A percentile compares a stretch with the other conserved stretches of the same genome.
phyloP scores from a whole-genome alignment of 2,888 invertebrate species.

The Phragmatobia fuliginosa region DNA sequence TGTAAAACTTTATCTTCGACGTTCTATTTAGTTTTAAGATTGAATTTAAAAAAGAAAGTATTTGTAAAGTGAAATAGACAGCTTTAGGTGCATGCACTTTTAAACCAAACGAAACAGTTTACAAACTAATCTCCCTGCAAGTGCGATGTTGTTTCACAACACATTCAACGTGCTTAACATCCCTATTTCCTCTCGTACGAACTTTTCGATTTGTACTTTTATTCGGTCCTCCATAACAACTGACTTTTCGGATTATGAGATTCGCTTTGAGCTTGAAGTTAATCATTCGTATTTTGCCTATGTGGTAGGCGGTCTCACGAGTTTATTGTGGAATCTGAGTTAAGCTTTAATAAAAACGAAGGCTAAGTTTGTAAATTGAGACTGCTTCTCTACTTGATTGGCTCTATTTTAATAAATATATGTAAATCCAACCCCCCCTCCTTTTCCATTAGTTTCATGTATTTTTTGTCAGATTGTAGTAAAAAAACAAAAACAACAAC shows the following conservation, averaged over 20 bases:
- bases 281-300: not conserved
- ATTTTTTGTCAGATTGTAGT: too few species aligned
- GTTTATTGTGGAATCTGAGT: not conserved
- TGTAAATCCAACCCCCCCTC: not conserved
- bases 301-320: not conserved
- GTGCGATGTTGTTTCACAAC: constrained; percentile 32
- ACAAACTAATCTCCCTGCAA: constrained; percentile 29
- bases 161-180: constrained; percentile 37
- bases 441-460: not conserved
- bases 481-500: too few species aligned
- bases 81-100: not conserved
- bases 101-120: constrained; percentile 21
- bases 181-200: constrained; percentile 19
- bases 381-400: too few species aligned
- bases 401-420: not conserved
- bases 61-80: not conserved
- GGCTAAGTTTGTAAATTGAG: not conserved
- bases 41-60: not conserved
- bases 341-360: not conserved
- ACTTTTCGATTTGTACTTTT: constrained; percentile 21
- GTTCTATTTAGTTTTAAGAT: not conserved
- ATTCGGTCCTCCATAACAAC: not conserved
- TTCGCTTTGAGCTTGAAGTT: not conserved
- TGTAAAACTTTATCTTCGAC: too few species aligned
- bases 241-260: not conserved